A percentile compares a stretch with the other conserved stretches of the same genome.
These are phyloP conservation scores for Hemiscyllium ocellatum DNA, from an alignment of 2,113 vertebrate species.

Conservation along the genomic window DNA sequence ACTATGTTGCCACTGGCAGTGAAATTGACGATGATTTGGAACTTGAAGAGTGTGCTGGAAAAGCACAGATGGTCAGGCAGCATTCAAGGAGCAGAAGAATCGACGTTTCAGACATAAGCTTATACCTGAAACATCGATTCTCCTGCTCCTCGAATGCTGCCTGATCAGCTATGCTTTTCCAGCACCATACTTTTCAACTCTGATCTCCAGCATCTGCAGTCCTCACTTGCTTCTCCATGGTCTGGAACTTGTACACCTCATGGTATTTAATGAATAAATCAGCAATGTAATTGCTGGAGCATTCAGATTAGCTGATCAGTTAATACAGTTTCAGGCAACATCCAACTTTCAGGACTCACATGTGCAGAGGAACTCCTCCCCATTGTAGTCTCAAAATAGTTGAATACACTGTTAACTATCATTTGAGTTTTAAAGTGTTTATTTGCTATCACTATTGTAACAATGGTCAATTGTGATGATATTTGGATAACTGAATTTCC, in stretches of 20 bases:
- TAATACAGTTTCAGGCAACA: not conserved
- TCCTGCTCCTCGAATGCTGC: no score
- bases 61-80: no score
- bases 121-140: no score
- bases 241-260: not conserved
- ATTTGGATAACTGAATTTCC: not conserved
- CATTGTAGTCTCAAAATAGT: slow-evolving; percentile 55
- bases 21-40: not conserved
- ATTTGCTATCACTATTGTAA: slow-evolving; percentile 47
- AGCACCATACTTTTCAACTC: no score
- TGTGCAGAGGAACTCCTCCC: slow-evolving; percentile 40
- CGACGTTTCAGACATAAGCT: no score
- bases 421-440: slow-evolving; percentile 51
- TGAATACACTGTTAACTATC: slow-evolving; percentile 52
- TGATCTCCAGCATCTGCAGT: no score
- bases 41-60: not conserved
- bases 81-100: no score
- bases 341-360: not conserved
- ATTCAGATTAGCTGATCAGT: not conserved
- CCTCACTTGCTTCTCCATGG: no score
- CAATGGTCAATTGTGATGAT: not conserved
- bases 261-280: not conserved
- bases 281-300: not conserved
- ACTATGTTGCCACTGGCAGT: not conserved
- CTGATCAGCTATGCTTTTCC: no score